phyloP scores from a whole-genome alignment of 1,140 invertebrate species.

The Subanguina moxae region DNA sequence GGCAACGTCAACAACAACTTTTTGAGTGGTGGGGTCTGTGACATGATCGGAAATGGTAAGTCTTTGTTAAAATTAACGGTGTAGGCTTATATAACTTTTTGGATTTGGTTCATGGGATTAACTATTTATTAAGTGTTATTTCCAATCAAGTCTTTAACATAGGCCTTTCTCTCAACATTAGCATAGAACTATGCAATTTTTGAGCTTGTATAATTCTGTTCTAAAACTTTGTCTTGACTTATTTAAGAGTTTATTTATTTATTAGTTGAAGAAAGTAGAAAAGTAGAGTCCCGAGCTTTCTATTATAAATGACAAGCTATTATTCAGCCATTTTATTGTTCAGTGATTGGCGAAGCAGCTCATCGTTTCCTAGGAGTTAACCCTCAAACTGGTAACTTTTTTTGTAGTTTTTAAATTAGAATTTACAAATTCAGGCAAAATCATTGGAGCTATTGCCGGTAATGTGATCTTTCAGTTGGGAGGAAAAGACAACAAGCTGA shows the following conservation, averaged over 20 bases:
- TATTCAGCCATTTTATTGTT: too few species aligned
- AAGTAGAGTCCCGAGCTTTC: too few species aligned
- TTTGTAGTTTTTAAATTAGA: too few species aligned
- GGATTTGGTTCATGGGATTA: not conserved
- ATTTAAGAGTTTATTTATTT: too few species aligned
- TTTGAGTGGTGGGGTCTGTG: slow-evolving; percentile 52
- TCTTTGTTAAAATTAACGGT: not conserved
- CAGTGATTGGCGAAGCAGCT: slow-evolving; percentile 56
- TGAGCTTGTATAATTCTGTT: too few species aligned
- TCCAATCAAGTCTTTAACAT: too few species aligned
- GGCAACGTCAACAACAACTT: slow-evolving; percentile 49
- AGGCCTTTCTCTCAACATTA: too few species aligned
- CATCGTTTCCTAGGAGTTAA: slow-evolving; percentile 58
- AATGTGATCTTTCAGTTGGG: slow-evolving; percentile 45
- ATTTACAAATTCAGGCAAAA: slow-evolving; percentile 22
- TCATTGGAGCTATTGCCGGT: slow-evolving; percentile 52
- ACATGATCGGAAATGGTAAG: slow-evolving; percentile 51
- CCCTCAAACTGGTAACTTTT: slow-evolving; percentile 43
- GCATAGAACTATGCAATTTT: too few species aligned
- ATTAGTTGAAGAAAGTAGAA: too few species aligned
- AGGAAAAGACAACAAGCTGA: slow-evolving; percentile 57
- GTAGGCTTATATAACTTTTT: not conserved
- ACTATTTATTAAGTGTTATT: too few species aligned
- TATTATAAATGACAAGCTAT: too few species aligned
- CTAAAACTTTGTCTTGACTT: too few species aligned